These are phyloP conservation scores for Xyrauchen texanus DNA, from an alignment of 2,113 vertebrate species.

Conservation along the genomic window DNA sequence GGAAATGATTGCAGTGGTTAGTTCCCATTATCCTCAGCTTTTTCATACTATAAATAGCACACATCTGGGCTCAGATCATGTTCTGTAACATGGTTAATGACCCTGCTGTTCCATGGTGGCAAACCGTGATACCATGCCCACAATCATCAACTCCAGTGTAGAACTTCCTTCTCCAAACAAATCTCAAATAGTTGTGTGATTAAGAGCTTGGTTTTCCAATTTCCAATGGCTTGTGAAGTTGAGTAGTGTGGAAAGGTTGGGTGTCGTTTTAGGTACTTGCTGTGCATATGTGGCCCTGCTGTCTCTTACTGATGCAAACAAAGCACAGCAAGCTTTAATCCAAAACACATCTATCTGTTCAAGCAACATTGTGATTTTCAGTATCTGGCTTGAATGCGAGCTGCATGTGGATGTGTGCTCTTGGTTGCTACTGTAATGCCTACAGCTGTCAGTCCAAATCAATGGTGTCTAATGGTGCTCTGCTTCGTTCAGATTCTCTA, in stretches of 20 bases:
- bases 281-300: constrained; percentile 38
- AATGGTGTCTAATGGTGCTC: constrained; percentile 13
- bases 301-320: constrained; percentile 68
- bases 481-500: not conserved
- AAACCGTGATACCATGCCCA: not conserved
- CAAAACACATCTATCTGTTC: constrained; percentile 43
- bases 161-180: constrained; percentile 33
- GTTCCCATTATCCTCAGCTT: constrained; percentile 62
- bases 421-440: not conserved
- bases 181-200: constrained; percentile 20
- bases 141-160: not conserved
- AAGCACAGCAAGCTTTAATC: constrained; percentile 59
- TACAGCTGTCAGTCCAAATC: constrained; percentile 21
- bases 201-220: constrained; percentile 29
- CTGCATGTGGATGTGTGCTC: not conserved
- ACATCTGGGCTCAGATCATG: constrained; percentile 49
- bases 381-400: constrained; percentile 60
- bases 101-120: constrained; percentile 43
- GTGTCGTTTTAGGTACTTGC: constrained; percentile 40
- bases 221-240: constrained; percentile 29
- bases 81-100: constrained; percentile 59
- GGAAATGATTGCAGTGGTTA: constrained; percentile 55
- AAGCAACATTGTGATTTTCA: constrained; percentile 49
- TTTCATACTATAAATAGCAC: constrained; percentile 56
- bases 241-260: constrained; percentile 21